phyloP scores from a whole-genome alignment of 2,888 invertebrate genomes.

The Drosophila pullipes region DNA sequence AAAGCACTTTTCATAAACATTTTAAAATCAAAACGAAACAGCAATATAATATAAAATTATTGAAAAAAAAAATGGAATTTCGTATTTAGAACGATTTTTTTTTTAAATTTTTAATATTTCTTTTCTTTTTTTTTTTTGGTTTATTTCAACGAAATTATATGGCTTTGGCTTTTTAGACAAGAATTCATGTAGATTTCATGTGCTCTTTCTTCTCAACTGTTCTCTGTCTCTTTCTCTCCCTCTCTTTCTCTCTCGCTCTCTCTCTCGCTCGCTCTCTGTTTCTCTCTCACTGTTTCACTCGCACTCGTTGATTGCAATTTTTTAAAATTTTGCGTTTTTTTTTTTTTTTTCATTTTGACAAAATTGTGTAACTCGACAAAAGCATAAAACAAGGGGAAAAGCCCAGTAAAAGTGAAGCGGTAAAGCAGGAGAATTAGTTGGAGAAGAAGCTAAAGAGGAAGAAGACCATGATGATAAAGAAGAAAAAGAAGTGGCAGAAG shows the following conservation, averaged over 20 bases:
- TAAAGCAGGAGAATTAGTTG: slow-evolving; percentile 19
- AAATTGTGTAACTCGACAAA: slow-evolving; percentile 31
- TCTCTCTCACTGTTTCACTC: slow-evolving; percentile 49
- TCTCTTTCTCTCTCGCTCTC: slow-evolving; percentile 30
- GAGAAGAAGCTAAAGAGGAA: slow-evolving; percentile 28
- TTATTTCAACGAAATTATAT: slow-evolving; percentile 60
- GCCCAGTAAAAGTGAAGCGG: slow-evolving; percentile 31
- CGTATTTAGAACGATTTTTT: slow-evolving; percentile 10
- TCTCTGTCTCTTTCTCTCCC: slow-evolving; percentile 57
- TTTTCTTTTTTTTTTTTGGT: background rate
- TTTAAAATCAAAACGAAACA: slow-evolving; percentile 5
- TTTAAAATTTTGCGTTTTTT: slow-evolving; percentile 18
- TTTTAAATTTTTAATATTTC: background rate
- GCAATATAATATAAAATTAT: slow-evolving; percentile 15
- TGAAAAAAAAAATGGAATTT: slow-evolving; percentile 16
- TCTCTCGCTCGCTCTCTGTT: slow-evolving; percentile 35
- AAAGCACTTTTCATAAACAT: slow-evolving; percentile 47
- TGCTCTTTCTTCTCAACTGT: slow-evolving; percentile 74
- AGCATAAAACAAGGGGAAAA: slow-evolving; percentile 18
- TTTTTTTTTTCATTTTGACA: slow-evolving; percentile 8
- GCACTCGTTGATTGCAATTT: slow-evolving; percentile 30
- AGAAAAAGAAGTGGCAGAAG: slow-evolving; percentile 9
- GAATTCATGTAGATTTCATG: slow-evolving; percentile 62
- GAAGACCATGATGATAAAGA: slow-evolving; percentile 38
- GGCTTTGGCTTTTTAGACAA: slow-evolving; percentile 83